Base-by-base conservation (phyloP, 2,797 vertebrate species). In the Sebastes oblongus region DNA sequence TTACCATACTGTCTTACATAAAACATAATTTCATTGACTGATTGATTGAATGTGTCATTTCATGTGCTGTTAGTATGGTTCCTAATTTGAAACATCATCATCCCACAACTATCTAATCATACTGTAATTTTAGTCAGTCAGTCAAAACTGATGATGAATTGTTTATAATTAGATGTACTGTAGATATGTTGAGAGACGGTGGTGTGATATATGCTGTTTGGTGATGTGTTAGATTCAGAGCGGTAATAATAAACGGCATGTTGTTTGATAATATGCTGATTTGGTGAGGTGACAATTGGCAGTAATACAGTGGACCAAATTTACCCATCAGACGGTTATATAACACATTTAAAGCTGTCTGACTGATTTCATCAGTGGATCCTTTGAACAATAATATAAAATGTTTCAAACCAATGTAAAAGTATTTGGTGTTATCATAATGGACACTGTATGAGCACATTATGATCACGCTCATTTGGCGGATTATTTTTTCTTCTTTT, bases 261-360 rank as follows among this genome's bases (percentile, higher is more conserved):
- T 16, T 77, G 65, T 81, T 80, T 77, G 80, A 80, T 80, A 82
- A 80, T 46, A 71, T 83, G 67, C 36, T 78, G 52, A 82, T 83
- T 68, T 82, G 86, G 72, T 81, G 66, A 27, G 52, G 54, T 77
- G 76, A 80, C 74, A 84, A 65, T 58, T 84, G 68, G 55, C 69
- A 58, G 55, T 69, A 77, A 81, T 81, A 74, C 85, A 86, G 39
- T 62, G 64, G 27, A 67, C 78, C 36, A 83, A 77, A 89, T 82
- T 81, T 6, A 86, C 66, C 52, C 66, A 76, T 83, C 66, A 77
- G 78, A 82, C 70, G 12, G 52, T 88, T 86, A 75, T 52, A 58
- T 72, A 85, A 86, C 66, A 80, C 65, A 58, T 75, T 78, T 61
- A 67, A 78, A 77, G 69, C 66, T 54, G 67, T 80, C 81, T 83